Conservation (phyloP, 2,888 invertebrate genomes). For the Apamea crenata region DNA sequence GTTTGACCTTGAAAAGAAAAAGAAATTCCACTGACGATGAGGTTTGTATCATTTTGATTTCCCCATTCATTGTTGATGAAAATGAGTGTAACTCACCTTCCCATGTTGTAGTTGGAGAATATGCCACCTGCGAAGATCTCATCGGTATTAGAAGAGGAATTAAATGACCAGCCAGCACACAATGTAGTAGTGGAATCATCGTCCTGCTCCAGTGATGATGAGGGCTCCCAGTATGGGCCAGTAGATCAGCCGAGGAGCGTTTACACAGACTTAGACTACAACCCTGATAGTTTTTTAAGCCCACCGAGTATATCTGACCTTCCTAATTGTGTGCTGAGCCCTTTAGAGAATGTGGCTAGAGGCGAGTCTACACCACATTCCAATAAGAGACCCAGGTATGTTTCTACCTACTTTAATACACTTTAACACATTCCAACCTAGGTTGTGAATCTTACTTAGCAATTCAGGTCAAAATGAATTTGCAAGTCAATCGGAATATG, state of each 20-base stretch:
- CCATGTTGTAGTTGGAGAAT: conserved; percentile 84
- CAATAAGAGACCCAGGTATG: conserved; percentile 86
- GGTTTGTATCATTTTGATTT: conserved; percentile 75
- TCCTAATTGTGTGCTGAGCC: conserved; percentile 85
- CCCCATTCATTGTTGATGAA: conserved; percentile 36
- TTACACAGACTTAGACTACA: conserved; percentile 86
- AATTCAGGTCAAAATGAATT: conserved; percentile 34
- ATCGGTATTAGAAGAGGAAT: conserved; percentile 77
- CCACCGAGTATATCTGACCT: conserved; percentile 87
- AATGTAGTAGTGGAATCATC: conserved; percentile 87
- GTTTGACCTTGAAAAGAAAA: conserved; percentile 85
- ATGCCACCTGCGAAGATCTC: conserved; percentile 85
- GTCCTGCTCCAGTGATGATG: conserved; percentile 86
- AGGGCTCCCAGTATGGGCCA: conserved; percentile 78
- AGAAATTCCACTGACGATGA: conserved; percentile 87
- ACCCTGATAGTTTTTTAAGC: conserved; percentile 87
- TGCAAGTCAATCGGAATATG: conserved; percentile 45
- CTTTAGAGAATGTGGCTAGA: conserved; percentile 88
- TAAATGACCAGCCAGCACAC: conserved; percentile 80
- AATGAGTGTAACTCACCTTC: conserved; percentile 42
- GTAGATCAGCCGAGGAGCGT: conserved; percentile 83
- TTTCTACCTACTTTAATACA: conserved; percentile 12
- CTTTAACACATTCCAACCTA: conserved; percentile 10
- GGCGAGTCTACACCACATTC: conserved; percentile 88
- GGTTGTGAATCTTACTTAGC: conserved; percentile 15